Evolutionary conservation across 1,140 invertebrate species (phyloP).

Genomic region (Drosophila bipectinata): DNA sequence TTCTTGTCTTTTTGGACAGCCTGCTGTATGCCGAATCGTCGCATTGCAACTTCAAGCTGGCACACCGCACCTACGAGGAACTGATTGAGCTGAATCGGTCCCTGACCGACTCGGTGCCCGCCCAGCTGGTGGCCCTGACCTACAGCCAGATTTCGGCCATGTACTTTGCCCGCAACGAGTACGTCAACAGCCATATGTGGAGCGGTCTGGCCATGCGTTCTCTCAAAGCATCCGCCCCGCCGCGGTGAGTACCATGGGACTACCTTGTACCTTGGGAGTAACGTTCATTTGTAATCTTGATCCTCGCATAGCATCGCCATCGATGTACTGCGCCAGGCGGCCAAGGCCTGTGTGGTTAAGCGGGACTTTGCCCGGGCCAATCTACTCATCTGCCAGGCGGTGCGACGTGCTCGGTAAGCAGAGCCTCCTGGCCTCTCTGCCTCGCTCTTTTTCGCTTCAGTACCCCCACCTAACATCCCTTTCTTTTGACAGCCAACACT

Average conservation of each 20-base stretch:
- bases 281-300: not conserved
- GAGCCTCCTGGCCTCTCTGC: not conserved
- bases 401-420: constrained; percentile 88
- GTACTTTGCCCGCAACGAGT: constrained; percentile 92
- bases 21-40: constrained; percentile 91
- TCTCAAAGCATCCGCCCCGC: constrained; percentile 86
- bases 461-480: too few species aligned
- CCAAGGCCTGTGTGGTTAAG: constrained; percentile 94
- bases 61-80: constrained; percentile 54
- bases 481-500: constrained; percentile 76
- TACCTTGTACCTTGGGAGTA: too few species aligned
- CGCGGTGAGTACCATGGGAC: constrained; percentile 83
- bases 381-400: constrained; percentile 91
- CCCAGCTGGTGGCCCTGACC: constrained; percentile 86
- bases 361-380: constrained; percentile 92
- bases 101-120: constrained; percentile 47
- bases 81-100: constrained; percentile 41
- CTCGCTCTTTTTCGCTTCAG: not conserved
- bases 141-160: constrained; percentile 92
- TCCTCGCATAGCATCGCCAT: constrained; percentile 86
- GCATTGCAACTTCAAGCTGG: constrained; percentile 90
- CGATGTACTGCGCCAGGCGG: constrained; percentile 92
- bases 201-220: constrained; percentile 89
- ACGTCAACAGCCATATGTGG: constrained; percentile 90
- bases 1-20: constrained; percentile 84